A percentile compares a stretch with the other conserved stretches of the same genome.
phyloP scores from a whole-genome alignment of 2,797 vertebrate genomes.

The Hoplostethus mediterraneus region DNA sequence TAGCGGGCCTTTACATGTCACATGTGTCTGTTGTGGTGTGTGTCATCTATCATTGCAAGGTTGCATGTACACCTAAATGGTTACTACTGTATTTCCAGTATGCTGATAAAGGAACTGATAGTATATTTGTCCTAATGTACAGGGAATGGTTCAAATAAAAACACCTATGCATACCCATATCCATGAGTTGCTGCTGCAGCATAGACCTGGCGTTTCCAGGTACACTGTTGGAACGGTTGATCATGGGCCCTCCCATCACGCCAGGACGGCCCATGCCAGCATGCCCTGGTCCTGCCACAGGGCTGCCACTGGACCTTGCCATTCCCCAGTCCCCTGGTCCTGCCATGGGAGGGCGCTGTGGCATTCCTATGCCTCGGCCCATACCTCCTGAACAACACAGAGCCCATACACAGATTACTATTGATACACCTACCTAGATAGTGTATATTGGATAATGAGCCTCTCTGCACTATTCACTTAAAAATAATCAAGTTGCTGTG shows the following conservation, averaged over 20 bases:
- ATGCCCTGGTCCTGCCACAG: constrained; percentile 83
- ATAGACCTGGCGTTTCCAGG: constrained; percentile 85
- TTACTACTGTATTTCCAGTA: neutral
- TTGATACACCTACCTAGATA: neutral
- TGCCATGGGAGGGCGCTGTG: constrained; percentile 84
- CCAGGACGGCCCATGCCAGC: constrained; percentile 84
- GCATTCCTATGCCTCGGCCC: constrained; percentile 87
- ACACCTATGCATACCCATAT: constrained; percentile 86
- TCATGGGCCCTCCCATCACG: constrained; percentile 82
- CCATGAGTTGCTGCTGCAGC: constrained; percentile 92
- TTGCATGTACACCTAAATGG: neutral
- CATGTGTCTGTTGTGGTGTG: neutral
- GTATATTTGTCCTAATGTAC: too few relatives aligned
- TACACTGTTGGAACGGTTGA: constrained; percentile 89
- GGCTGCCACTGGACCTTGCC: constrained; percentile 81
- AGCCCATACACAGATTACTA: constrained; percentile 11
- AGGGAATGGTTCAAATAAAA: neutral
- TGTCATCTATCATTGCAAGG: neutral
- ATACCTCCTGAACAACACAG: constrained; percentile 76
- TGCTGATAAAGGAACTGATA: too few relatives aligned
- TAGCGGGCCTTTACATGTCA: constrained; percentile 40
- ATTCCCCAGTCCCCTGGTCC: constrained; percentile 90
- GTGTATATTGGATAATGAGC: neutral
- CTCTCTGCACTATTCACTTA: neutral
- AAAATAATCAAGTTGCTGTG: neutral